Evolutionary conservation across 1,140 invertebrate genomes (phyloP).

Genomic region (Diuraphis noxia): DNA sequence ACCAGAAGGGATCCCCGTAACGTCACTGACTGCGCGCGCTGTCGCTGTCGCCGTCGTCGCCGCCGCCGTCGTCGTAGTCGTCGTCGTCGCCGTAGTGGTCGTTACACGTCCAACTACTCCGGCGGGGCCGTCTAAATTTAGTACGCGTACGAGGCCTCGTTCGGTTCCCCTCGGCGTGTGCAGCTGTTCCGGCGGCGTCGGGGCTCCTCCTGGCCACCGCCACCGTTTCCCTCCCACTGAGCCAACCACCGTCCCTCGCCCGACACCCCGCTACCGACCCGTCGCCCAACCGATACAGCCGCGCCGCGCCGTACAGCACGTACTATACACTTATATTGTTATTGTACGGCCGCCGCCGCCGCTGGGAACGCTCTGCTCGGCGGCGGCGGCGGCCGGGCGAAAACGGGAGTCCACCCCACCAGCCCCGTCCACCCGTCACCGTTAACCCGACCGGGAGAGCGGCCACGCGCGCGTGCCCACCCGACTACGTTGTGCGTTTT

Average conservation of each 20-base stretch:
- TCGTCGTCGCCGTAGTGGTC: neutral
- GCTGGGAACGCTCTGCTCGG: neutral
- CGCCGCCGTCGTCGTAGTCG: neutral
- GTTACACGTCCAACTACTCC: conserved; percentile 35
- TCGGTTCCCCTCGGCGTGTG: conserved; percentile 52
- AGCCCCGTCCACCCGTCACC: too few species aligned
- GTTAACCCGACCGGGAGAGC: neutral
- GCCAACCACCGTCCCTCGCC: neutral
- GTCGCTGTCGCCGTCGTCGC: neutral
- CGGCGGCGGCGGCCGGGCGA: neutral
- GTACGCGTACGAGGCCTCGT: conserved; percentile 51
- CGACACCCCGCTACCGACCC: neutral
- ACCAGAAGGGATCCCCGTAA: conserved; percentile 41
- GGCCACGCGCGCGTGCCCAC: conserved; percentile 2
- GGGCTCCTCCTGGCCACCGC: neutral
- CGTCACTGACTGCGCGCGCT: conserved; percentile 44
- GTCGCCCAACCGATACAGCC: neutral
- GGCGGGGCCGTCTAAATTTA: conserved; percentile 53
- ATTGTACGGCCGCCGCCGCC: neutral
- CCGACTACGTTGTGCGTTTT: neutral
- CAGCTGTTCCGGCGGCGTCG: conserved; percentile 50
- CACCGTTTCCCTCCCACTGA: neutral
- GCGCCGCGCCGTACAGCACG: too few species aligned
- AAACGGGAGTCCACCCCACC: neutral
- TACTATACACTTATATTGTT: neutral